Evolutionary conservation across 2,113 vertebrate species (phyloP), one percentile per base, ranked within the genome.

Genomic region (Melierax canorus): DNA sequence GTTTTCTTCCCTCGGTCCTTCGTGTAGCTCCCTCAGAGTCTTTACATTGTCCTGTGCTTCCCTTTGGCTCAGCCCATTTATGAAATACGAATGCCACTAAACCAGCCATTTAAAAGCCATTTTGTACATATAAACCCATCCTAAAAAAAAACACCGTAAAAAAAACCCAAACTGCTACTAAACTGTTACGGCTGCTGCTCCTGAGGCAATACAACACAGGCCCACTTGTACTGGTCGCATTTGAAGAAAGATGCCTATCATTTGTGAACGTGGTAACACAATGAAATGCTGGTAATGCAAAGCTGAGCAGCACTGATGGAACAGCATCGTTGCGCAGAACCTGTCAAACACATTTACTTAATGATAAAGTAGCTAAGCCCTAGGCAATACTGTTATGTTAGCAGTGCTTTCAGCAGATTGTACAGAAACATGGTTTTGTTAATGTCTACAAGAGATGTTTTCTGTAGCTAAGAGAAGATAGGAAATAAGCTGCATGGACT

Each of bases 341-440:
- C 56, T 76, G 87, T 75, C 91, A 97, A 87, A 84, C 43, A 45
- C 81, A 79, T 78, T 93, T 75, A 58, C 38, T 86, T 94, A 90
- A 83, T 84, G 71, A 86, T 23, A 73, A 89, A 90, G 62, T 21
- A 73, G 60, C 58, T 82, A 38, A 76, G 76, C 94, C 88, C 5
- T 2, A 58, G 81, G 94, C 43, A 2, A 39, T 18, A 51, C 0
- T 0, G 15, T 22, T 82, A 59, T 29, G 43, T 51, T 68, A 81
- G 59, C 51, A 78, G 50, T 51, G 73, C n/a, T 4, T 85, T 87
- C 59, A 86, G 71, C 43, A 81, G 82, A 45, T 63, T 67, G 36
- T 82, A 77, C 2, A 86, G 62, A 87, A 94, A 76, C 36, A 27
- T 4, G 14, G 4, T 30, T 74, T 76, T 82, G 22, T 78, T 58